Conservation (phyloP, 2,888 invertebrate genomes). For the Torymus auratus region DNA sequence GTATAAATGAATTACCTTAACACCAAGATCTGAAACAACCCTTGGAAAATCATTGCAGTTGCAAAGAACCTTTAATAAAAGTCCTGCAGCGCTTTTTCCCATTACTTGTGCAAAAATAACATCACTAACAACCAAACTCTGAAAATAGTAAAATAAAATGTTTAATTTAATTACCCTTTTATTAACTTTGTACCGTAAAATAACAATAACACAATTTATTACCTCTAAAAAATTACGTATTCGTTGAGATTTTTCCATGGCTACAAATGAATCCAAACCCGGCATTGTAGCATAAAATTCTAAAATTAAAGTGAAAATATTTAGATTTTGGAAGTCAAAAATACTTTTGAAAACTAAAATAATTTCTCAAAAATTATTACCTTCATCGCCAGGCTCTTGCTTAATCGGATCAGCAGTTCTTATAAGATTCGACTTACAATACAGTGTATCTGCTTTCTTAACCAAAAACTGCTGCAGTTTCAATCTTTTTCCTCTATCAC, state of each 20-base stretch:
- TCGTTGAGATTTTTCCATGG: conserved; percentile 87
- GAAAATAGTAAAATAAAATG: conserved; percentile 53
- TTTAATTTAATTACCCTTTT: conserved; percentile 8
- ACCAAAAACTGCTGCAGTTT: conserved; percentile 93
- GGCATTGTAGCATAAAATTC: conserved; percentile 90
- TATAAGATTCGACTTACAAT: conserved; percentile 77
- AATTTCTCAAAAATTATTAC: conserved; percentile 73
- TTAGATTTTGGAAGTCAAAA: not conserved
- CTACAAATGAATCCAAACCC: conserved; percentile 90
- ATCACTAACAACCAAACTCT: conserved; percentile 80
- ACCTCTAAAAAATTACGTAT: conserved; percentile 90
- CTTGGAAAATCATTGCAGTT: conserved; percentile 87
- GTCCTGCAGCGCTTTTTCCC: conserved; percentile 85
- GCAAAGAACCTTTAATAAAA: conserved; percentile 90
- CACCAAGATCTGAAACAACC: conserved; percentile 90
- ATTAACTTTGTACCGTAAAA: conserved; percentile 4
- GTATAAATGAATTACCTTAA: conserved; percentile 80
- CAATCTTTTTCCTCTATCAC: conserved; percentile 88
- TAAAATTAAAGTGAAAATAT: conserved; percentile 68
- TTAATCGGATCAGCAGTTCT: conserved; percentile 68
- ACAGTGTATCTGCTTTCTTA: conserved; percentile 88
- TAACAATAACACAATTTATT: conserved; percentile 67
- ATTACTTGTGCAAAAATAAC: conserved; percentile 88
- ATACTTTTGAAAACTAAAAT: conserved; percentile 53
- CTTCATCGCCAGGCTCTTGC: conserved; percentile 79